Conservation (phyloP, 1,140 invertebrate genomes). For the Drosophila subobscura region DNA sequence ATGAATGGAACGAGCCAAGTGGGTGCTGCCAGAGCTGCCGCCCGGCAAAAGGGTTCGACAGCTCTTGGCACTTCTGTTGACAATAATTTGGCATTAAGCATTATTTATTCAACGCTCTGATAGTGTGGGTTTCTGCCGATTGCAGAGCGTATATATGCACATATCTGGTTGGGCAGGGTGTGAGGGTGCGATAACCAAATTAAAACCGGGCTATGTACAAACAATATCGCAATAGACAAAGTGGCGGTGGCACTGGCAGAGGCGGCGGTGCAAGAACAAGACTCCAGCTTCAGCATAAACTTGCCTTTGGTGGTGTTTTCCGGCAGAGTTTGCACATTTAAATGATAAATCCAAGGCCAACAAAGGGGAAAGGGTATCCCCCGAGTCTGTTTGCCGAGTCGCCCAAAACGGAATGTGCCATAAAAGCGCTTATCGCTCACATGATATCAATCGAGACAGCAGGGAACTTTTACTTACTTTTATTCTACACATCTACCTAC, state of each 20-base stretch:
- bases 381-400: constrained; percentile 1
- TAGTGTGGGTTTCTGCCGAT: constrained; percentile 51
- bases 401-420: constrained; percentile 26
- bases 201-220: constrained; percentile 46
- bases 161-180: neutral
- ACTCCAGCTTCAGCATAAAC: constrained; percentile 15
- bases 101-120: constrained; percentile 73
- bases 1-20: constrained; percentile 4
- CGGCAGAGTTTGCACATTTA: neutral
- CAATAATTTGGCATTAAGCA: constrained; percentile 76
- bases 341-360: neutral
- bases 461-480: constrained; percentile 37
- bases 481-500: neutral
- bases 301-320: neutral
- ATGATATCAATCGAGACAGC: constrained; percentile 45
- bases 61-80: constrained; percentile 60
- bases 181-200: constrained; percentile 68
- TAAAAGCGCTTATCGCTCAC: constrained; percentile 58
- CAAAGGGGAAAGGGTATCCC: constrained; percentile 10
- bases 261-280: constrained; percentile 4
- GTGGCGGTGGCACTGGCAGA: constrained; percentile 46
- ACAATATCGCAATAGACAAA: constrained; percentile 63
- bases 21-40: constrained; percentile 16
- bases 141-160: constrained; percentile 22
- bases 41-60: constrained; percentile 63